A percentile compares a stretch with the other conserved stretches of the same genome.
Conservation (phyloP, 2,113 vertebrate genomes). For the Passer domesticus region DNA sequence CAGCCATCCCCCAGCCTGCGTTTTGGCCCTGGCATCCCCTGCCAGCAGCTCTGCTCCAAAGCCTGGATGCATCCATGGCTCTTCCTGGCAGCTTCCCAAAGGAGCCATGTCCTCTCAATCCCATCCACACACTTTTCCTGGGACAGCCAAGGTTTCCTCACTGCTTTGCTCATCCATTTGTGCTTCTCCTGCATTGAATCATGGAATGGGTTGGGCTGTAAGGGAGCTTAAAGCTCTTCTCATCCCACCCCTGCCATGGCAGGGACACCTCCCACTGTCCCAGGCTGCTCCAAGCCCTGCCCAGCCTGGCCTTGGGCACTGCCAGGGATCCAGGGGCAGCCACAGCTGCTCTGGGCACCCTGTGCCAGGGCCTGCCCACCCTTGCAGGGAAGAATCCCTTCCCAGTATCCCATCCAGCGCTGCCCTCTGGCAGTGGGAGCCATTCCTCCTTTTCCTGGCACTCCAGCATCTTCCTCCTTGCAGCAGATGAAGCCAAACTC, state of each 20-base stretch:
- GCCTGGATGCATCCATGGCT: rapidly evolving
- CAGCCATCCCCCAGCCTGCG: background rate
- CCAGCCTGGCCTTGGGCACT: background rate
- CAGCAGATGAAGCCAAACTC: background rate
- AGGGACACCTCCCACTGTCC: rapidly evolving
- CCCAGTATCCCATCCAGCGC: rapidly evolving
- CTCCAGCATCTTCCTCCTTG: background rate
- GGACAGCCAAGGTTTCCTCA: background rate
- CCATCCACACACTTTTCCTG: background rate
- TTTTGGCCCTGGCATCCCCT: background rate
- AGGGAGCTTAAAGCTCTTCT: background rate
- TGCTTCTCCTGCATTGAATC: background rate
- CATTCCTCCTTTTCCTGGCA: background rate
- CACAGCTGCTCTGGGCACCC: background rate
- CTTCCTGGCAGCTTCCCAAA: background rate
- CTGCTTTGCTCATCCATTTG: background rate
- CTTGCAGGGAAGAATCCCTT: background rate
- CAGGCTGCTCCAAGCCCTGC: rapidly evolving
- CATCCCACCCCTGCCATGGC: background rate
- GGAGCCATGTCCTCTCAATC: background rate
- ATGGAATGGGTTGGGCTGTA: background rate
- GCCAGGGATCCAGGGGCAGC: background rate
- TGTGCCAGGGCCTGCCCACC: background rate
- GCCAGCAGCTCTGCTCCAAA: background rate
- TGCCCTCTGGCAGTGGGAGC: background rate